Evolutionary conservation across 2,888 invertebrate species (phyloP), one percentile per base, ranked within the genome.

Genomic region (Blastobasis adustella): DNA sequence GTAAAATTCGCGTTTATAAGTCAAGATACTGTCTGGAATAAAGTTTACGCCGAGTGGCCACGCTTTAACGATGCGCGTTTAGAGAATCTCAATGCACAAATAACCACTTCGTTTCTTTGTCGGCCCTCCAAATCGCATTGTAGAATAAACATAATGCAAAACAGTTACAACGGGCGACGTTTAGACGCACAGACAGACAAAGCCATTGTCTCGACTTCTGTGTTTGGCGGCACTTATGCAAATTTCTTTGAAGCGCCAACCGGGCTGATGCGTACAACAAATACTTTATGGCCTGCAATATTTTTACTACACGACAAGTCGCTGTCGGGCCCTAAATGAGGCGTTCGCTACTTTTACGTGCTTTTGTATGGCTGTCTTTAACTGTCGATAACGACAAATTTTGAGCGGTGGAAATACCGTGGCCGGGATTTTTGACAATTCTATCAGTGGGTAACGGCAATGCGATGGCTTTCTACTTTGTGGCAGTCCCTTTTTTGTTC

Each of bases 191-290:
- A 72, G 73, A 75, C 79, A 75, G 79, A 85, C 86, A 86, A 87
- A 85, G 86, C 74, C 82, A 84, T 88, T 88, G 87, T 87, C 74
- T 80, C 71, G 63, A 65, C 66, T 69, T 65, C 74, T 72, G 74
- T 71, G 76, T 82, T 79, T 76, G 79, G 75, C 79, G 76, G 79
- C 73, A 76, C 76, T 81, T 86, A 86, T 86, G 87, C 78, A 79
- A 84, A 88, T 86, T 80, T 80, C 82, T 82, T 81, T 84, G 77
- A 76, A 84, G 73, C 73, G 68, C 23, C 23, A 23, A 23, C 3
- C 23, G 23, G 23, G 70, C 71, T 69, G 64, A 69, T 69, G 66
- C 69, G 78, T 79, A 72, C 63, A 70, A 72, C 73, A 73, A 73
- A 71, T 69, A 70, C 61, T 75, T 79, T 78, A 79, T 76, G 76